Evolutionary conservation across 2,113 vertebrate species (phyloP).

Genomic region (Gymnobelideus leadbeateri): DNA sequence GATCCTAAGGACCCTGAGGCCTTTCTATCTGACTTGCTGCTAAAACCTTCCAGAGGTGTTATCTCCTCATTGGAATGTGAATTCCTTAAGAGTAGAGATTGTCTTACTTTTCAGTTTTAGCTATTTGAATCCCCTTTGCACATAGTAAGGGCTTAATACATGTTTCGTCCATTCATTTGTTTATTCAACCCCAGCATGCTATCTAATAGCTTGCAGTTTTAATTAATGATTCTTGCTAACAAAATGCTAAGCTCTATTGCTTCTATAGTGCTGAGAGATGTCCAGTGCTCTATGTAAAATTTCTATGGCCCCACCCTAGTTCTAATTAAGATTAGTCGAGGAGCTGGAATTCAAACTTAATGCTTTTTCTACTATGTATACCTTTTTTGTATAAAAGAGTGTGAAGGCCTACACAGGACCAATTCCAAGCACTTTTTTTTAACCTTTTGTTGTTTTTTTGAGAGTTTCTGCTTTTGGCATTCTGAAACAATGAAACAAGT

Average conservation of each 20-base stretch:
- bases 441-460: neutral
- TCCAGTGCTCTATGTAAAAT: neutral
- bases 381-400: neutral
- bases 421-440: conserved; percentile 1
- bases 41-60: neutral
- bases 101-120: neutral
- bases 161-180: neutral
- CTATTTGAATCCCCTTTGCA: neutral
- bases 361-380: neutral
- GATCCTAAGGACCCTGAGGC: neutral
- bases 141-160: neutral
- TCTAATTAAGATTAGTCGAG: neutral
- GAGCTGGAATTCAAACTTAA: neutral
- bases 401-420: neutral
- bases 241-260: neutral
- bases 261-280: neutral
- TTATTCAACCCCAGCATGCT: neutral
- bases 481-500: neutral
- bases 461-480: neutral
- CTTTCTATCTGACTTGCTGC: neutral
- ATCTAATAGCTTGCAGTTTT: neutral
- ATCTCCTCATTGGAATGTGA: neutral
- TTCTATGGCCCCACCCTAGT: neutral
- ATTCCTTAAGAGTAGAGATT: neutral
- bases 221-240: neutral